Conservation (phyloP, 2,113 vertebrate species). For the Myiozetetes cayanensis region DNA sequence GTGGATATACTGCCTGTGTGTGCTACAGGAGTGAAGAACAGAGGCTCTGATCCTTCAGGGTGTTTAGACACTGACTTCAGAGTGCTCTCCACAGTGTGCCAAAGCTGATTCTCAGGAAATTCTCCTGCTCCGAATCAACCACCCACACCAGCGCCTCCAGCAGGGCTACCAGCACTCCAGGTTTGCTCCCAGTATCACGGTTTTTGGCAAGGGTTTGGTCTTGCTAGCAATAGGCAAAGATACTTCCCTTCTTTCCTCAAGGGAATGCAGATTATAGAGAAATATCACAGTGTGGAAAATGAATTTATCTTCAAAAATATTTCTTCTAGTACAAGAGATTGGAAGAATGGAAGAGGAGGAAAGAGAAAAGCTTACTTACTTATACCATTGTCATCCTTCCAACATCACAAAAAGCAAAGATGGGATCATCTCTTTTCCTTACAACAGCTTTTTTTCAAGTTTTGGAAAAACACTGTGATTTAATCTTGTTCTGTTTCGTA, state of each 20-base stretch:
- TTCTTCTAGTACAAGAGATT: neutral
- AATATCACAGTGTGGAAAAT: neutral
- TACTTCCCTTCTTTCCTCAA: neutral
- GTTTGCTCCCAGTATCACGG: accelerated
- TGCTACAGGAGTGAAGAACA: neutral
- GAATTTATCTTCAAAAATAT: neutral
- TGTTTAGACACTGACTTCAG: neutral
- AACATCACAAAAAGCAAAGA: neutral
- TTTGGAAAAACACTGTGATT: neutral
- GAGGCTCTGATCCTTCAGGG: neutral
- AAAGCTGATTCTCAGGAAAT: neutral
- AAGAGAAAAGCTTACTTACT: neutral
- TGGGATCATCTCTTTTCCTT: neutral
- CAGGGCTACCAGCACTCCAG: accelerated
- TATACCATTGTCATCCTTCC: neutral
- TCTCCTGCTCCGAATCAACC: neutral
- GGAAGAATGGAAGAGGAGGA: neutral
- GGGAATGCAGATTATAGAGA: neutral
- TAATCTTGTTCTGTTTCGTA: neutral
- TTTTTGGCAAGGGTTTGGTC: neutral
- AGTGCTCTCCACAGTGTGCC: accelerated
- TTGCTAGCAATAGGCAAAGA: neutral
- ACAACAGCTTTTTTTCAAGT: neutral
- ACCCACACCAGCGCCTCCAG: accelerated
- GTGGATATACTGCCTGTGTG: accelerated